Evolutionary conservation across 2,888 invertebrate species (phyloP), one percentile per base, ranked within the genome.

Genomic region (Arenicola marina): DNA sequence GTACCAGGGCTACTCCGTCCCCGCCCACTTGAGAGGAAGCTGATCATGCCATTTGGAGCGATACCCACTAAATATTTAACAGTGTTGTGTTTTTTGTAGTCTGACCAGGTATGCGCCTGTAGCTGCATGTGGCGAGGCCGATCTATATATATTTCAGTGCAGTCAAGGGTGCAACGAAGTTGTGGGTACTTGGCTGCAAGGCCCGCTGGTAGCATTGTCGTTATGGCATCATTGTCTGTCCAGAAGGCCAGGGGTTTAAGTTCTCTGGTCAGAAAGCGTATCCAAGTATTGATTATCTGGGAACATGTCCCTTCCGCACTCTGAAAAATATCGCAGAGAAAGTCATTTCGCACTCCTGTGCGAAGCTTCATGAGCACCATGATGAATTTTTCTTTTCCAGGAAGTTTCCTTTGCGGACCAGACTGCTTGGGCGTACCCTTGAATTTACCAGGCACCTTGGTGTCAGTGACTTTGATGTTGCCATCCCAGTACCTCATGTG

Each of bases 11-110:
- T 61, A 51, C 68, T 38, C n/a, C 73, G 70, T 18, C 56, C 51
- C 55, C 66, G 68, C 11, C 55, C 63, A n/a, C 55, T 46, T 18
- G 64, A 64, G 0, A 66, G 26, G 63, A 56, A 68, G 7, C 60
- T 54, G 21, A 73, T 66, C 2, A 58, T 29, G 43, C 70, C 69
- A 51, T 65, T 69, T 51, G 70, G 71, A 2, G 65, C 28, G 44
- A 55, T 60, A 21, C 62, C 59, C 28, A 70, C 59, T 2, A 73
- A 38, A 18, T 63, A 29, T 57, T 72, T 73, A 1, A 64, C 21
- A 18, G 71, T 73, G 59, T 71, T 71, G 56, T 70, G 68, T 44
- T 72, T 70, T 55, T 73, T 73, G 57, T 70, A 70, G 28, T 71
- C 67, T 45, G 65, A 64, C 68, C 65, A 71, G 15, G 67, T 67